Percentiles rank a stretch among this genome's conserved stretches.
Evolutionary conservation across 2,888 invertebrate species (phyloP).

Genomic region (Herminia tarsipennalis): DNA sequence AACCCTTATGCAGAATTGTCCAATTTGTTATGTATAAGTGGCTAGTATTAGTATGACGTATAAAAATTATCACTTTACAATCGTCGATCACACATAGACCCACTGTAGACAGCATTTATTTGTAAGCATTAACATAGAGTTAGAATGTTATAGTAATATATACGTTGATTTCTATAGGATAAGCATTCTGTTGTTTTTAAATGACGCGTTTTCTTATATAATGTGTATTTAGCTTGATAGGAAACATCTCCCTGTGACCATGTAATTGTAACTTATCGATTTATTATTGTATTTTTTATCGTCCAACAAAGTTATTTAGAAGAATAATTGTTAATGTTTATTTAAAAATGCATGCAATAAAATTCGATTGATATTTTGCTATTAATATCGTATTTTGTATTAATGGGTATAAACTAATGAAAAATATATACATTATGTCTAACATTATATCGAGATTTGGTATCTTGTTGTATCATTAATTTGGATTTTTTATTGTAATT

Average conservation of each 20-base stretch:
- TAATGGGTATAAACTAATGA: conserved; percentile 51
- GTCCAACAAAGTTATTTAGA: conserved; percentile 76
- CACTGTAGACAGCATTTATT: conserved; percentile 81
- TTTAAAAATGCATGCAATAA: conserved; percentile 81
- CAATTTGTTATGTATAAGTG: not conserved
- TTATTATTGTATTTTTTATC: conserved; percentile 45
- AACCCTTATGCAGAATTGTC: not conserved
- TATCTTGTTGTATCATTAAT: conserved; percentile 72
- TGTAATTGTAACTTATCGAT: conserved; percentile 43
- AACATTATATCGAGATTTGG: conserved; percentile 67
- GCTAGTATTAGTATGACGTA: conserved; percentile 4
- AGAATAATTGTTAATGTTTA: conserved; percentile 71
- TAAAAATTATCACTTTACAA: conserved; percentile 7
- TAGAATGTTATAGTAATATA: conserved; percentile 84
- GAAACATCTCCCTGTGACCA: conserved; percentile 42
- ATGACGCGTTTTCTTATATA: conserved; percentile 58
- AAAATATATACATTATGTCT: conserved; percentile 61
- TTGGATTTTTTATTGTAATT: conserved; percentile 63
- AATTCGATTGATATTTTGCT: conserved; percentile 80
- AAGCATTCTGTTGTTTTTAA: conserved; percentile 76
- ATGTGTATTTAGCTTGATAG: conserved; percentile 47
- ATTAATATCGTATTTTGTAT: conserved; percentile 61
- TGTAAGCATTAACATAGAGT: conserved; percentile 79
- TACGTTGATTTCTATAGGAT: conserved; percentile 83
- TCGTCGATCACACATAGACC: conserved; percentile 53